Evolutionary conservation across 2,113 vertebrate species (phyloP).

Genomic region (Reinhardtius hippoglossoides): DNA sequence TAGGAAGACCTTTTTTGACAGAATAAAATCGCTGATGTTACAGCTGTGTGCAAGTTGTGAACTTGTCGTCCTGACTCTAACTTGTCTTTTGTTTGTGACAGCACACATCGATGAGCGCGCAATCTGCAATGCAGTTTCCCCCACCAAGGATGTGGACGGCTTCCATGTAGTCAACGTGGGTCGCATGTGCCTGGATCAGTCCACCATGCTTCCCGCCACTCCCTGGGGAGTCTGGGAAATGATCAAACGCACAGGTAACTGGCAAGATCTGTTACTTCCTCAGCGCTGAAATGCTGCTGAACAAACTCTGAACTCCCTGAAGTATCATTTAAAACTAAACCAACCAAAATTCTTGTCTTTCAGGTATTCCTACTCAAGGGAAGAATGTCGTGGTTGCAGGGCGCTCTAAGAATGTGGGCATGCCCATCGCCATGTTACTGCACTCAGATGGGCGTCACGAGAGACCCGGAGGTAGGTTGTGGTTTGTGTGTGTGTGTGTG

Average conservation of each 20-base stretch:
- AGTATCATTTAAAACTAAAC: not conserved
- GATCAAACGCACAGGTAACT: conserved; percentile 91
- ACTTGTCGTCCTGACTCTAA: not conserved
- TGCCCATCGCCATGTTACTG: conserved; percentile 98
- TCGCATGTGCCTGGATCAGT: conserved; percentile 95
- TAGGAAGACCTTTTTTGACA: not conserved
- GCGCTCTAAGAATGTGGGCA: conserved; percentile 96
- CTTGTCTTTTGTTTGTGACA: conserved; percentile 58
- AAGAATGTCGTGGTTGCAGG: conserved; percentile 97
- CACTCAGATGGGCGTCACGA: conserved; percentile 95
- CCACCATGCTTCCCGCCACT: conserved; percentile 95
- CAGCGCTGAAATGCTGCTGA: not conserved
- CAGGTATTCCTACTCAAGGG: conserved; percentile 94
- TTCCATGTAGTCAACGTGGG: conserved; percentile 97
- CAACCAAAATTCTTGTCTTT: not conserved
- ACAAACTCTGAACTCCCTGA: not conserved
- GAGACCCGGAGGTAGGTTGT: conserved; percentile 89
- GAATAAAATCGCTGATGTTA: not conserved
- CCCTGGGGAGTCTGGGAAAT: conserved; percentile 98
- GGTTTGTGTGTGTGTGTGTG: not conserved
- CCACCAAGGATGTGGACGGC: conserved; percentile 95
- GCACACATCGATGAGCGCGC: conserved; percentile 92
- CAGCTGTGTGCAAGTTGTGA: not conserved
- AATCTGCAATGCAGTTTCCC: conserved; percentile 93
- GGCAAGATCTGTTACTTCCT: not conserved